Evolutionary conservation across 2,888 invertebrate genomes (phyloP), one percentile per base, ranked within the genome.

Genomic region (Agrotis puta): DNA sequence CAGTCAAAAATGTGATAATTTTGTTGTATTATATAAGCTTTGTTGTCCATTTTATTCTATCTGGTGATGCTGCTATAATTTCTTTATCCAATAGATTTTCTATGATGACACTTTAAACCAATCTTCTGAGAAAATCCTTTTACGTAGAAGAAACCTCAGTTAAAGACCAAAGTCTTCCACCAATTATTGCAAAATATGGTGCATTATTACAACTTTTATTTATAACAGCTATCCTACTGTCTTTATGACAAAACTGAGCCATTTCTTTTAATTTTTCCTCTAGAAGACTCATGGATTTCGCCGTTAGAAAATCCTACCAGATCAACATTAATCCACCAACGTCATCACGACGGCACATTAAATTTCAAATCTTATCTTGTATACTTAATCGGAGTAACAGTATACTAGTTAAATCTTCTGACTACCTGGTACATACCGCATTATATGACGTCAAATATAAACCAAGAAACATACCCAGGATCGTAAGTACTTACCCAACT

Each of bases 401-500:
- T 56, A 33, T 14, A 13, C 33, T 39, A 39, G 39, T 39, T 39
- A n/a, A n/a, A 33, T 13, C 27, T 56, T 4, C n/a, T 48, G 39
- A 43, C 54, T 3, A 24, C 27, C 16, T 14, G 50, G 18, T 16
- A 18, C 33, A 33, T 9, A 51, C 68, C 68, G 33, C 50, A 57
- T 22, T 33, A 47, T 45, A 53, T 73, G 69, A 73, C 73, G 77
- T 73, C 68, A 58, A 76, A 51, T 33, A n/a, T 39, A 56, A 33
- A 27, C 56, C 33, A 33, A 45, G 20, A 47, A 16, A 33, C 20
- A 14, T 27, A 64, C n/a, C 22, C 1, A 58, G 5, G 24, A 18
- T 50, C 57, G 7, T n/a, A n/a, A 11, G 20, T 27, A 3, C 5
- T 18, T 70, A 24, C 24, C 20, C 14, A 47, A 48, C 48, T 43